Percentiles rank a stretch among this genome's conserved stretches.
phyloP scores from a whole-genome alignment of 1,140 invertebrate genomes.

The Eumeta japonica region DNA sequence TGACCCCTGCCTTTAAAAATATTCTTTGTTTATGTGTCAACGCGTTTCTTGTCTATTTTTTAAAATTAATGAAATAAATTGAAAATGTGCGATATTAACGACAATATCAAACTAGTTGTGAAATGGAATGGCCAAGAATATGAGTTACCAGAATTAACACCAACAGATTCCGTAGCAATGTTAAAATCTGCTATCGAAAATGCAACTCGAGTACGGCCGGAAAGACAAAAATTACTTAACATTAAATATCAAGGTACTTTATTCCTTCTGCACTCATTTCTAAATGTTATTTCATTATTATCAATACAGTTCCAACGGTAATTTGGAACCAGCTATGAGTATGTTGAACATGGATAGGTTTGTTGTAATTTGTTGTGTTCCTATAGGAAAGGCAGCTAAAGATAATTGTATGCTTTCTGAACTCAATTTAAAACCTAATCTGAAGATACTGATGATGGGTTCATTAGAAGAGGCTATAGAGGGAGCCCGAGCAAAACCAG shows the following conservation, averaged over 20 bases:
- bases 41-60: too few relatives aligned
- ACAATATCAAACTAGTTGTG: slow-evolving; percentile 63
- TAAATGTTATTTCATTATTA: not conserved
- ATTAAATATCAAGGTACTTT: slow-evolving; percentile 91
- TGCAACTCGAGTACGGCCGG: slow-evolving; percentile 79
- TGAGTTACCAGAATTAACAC: slow-evolving; percentile 66
- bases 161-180: slow-evolving; percentile 72
- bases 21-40: too few relatives aligned
- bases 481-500: slow-evolving; percentile 73
- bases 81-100: slow-evolving; percentile 52
- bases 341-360: not conserved
- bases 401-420: slow-evolving; percentile 71
- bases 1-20: too few relatives aligned
- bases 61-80: too few relatives aligned
- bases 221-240: slow-evolving; percentile 91
- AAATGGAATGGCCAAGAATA: slow-evolving; percentile 93
- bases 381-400: slow-evolving; percentile 75
- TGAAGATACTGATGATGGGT: slow-evolving; percentile 97
- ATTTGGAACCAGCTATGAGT: not conserved
- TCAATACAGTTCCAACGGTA: too few relatives aligned
- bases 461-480: slow-evolving; percentile 89
- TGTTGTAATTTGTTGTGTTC: not conserved
- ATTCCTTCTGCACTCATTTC: slow-evolving; percentile 49
- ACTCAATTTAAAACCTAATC: slow-evolving; percentile 80
- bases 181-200: slow-evolving; percentile 79